Base-by-base conservation (phyloP, 2,797 vertebrate species). In the Xenops minutus region DNA sequence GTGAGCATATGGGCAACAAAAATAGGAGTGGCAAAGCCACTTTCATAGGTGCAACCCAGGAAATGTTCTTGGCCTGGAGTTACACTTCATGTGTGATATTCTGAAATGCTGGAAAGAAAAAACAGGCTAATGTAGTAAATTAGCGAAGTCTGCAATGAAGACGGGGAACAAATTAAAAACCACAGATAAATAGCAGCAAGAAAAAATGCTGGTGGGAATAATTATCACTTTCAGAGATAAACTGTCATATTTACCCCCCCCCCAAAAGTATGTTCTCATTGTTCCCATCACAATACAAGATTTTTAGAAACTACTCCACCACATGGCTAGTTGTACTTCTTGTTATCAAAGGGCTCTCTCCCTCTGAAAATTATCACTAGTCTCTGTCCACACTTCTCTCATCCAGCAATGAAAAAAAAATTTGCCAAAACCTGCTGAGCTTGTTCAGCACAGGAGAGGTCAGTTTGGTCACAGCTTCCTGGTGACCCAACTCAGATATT, bases 101-200 rank as follows among this genome's bases (percentile, higher is more conserved):
- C 21, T 85, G 72, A 95, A 85, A 66, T 26, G 21, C 85, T 94
- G 48, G 51, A 91, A 95, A 68, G 73, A 85, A 89, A 81, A 52
- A 88, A 66, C 34, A 93, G 22, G 22, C 89, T 83, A 61, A 85
- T 34, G 20, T 1, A 85, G 52, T 49, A 56, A 43, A 68, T 13
- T 61, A 37, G 5, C n/a, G 22, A 80, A 88, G 23, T 63, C 67
- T 46, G 30, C 20, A 92, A 49, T 7, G 6, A 94, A 71, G 69
- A 56, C 3, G 2, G 3, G 5, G 24, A 83, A 85, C 48, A 41
- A 93, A 48, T 23, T 19, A 13, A 68, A 91, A 91, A 17, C 14
- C 67, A 27, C 12, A 12, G 30, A n/a, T 48, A 63, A 85, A 55
- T 6, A 66, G 12, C 6, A 12, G 82, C 41, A 64, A 37, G 29